Base-by-base conservation (phyloP, 1,140 invertebrate genomes). In the Euura lappo region DNA sequence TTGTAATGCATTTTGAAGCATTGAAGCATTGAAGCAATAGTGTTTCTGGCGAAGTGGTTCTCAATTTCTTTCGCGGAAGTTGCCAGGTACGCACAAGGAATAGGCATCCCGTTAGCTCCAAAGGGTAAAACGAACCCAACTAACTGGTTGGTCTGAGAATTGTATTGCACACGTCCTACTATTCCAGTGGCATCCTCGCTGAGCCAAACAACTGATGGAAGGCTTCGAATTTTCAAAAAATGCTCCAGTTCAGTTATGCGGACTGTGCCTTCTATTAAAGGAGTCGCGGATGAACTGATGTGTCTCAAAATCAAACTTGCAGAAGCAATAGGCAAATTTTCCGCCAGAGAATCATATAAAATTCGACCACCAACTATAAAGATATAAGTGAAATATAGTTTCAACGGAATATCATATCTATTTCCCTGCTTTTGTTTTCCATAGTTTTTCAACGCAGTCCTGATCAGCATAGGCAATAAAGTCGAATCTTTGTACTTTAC, bases 21-120 rank as follows among this genome's bases (percentile, higher is more conserved):
- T n/a, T n/a, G n/a, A n/a, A n/a, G n/a, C n/a, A n/a, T n/a, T n/a
- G n/a, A n/a, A n/a, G 70, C 72, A 69, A 67, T 44, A 47, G 70
- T 68, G 45, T 72, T 72, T n/a, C 74, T 60, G 13, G 70, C 66
- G 43, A 77, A 75, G 65, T 73, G 47, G 2, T 78, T 13, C 65
- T 77, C 68, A 10, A 78, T 77, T 11, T 45, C 51, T n/a, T 65
- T 72, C 4, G 73, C 70, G n/a, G 75, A 78, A 6, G 72, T 74
- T 45, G 11, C 73, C 43, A 43, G 6, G 66, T 66, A 74, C 13
- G 51, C 13, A 71, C 13, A n/a, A 44, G 45, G 3, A 10, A 65
- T 51, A n/a, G 71, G 65, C 46, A 69, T 68, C 4, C 64, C 65
- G 43, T 69, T 42, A 44, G 68, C 45, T 42, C 45, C 67, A 45